Evolutionary conservation across 2,113 vertebrate genomes (phyloP).

Genomic region (Bubo scandiacus): DNA sequence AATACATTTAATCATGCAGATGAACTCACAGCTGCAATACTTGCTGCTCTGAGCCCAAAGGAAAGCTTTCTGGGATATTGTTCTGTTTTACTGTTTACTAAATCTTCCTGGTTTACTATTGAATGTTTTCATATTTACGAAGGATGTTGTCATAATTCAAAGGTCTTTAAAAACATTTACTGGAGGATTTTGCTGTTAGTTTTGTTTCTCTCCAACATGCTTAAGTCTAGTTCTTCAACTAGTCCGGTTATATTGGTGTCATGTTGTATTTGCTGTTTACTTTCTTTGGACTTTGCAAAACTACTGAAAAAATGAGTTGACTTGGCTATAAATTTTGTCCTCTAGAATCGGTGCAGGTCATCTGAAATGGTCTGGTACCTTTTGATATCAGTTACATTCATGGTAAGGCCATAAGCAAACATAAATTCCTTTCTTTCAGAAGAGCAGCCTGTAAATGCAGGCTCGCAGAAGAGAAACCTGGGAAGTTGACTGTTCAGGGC

Average conservation of each 20-base stretch:
- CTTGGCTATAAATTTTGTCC: background rate
- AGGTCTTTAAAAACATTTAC: background rate
- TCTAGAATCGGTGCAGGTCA: background rate
- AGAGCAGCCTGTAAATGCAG: background rate
- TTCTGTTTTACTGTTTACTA: background rate
- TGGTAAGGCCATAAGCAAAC: constrained; percentile 33
- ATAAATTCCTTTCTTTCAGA: background rate
- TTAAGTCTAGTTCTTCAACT: background rate
- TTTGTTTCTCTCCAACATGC: background rate
- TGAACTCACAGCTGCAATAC: background rate
- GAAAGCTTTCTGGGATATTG: background rate
- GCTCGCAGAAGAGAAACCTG: background rate
- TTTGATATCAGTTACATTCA: background rate
- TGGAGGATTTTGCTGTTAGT: background rate
- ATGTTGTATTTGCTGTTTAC: background rate
- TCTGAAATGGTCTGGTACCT: background rate
- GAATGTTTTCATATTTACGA: background rate
- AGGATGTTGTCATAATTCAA: background rate
- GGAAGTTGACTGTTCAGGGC: constrained; percentile 2
- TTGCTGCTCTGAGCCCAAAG: background rate
- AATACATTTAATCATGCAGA: background rate
- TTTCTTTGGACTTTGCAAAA: background rate
- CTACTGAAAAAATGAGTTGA: background rate
- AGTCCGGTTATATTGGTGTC: background rate
- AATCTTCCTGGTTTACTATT: background rate